Evolutionary conservation across 2,113 vertebrate genomes (phyloP).

Genomic region (Prinia subflava): DNA sequence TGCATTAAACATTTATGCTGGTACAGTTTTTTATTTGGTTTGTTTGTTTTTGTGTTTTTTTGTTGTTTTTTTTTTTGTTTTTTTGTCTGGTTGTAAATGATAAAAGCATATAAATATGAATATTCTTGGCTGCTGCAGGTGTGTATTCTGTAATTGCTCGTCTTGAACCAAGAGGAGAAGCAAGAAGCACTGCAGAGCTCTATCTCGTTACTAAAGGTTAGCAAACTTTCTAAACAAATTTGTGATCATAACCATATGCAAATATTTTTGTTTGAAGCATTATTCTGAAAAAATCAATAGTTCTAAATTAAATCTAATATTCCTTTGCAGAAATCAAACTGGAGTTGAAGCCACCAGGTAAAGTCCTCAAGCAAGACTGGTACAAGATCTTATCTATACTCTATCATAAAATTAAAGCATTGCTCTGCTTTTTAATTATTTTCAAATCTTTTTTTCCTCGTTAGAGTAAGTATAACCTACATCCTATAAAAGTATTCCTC

Average conservation of each 20-base stretch:
- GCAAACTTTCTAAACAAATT: not conserved
- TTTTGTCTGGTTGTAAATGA: not conserved
- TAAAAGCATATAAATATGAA: not conserved
- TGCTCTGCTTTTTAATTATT: not conserved
- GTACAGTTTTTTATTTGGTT: not conserved
- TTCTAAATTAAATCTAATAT: conserved; percentile 53
- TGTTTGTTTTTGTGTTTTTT: too few relatives aligned
- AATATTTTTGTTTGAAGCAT: not conserved
- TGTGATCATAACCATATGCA: not conserved
- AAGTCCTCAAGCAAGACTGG: conserved; percentile 53
- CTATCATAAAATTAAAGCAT: not conserved
- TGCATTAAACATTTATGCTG: not conserved
- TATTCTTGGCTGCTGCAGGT: conserved; percentile 74
- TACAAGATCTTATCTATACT: not conserved
- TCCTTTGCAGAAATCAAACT: conserved; percentile 84
- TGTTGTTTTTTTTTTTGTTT: too few relatives aligned
- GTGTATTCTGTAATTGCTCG: conserved; percentile 98
- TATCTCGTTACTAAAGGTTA: conserved; percentile 90
- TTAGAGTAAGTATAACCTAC: not conserved
- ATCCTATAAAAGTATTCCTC: not conserved
- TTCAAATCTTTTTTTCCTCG: not conserved
- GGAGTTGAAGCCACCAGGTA: conserved; percentile 85
- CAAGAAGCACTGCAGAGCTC: conserved; percentile 89
- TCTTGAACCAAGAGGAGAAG: conserved; percentile 88
- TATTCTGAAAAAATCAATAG: not conserved